These are phyloP conservation scores for Anorthoa munda DNA, from an alignment of 2,888 invertebrate species.

Conservation along the genomic window DNA sequence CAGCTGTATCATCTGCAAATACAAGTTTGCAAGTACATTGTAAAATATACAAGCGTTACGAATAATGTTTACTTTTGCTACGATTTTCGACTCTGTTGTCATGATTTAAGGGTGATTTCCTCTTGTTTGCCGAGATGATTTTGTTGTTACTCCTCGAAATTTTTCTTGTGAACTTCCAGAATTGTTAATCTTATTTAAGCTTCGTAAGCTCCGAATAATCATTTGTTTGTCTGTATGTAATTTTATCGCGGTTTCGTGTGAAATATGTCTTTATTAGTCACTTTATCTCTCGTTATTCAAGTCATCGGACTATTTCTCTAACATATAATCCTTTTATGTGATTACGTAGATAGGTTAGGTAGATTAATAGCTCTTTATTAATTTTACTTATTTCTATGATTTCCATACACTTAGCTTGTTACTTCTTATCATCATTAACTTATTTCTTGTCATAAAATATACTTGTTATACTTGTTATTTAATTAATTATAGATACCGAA, in stretches of 20 bases:
- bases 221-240: slow-evolving; percentile 61
- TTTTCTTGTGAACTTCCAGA: slow-evolving; percentile 68
- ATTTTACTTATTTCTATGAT: too few relatives aligned
- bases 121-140: slow-evolving; percentile 65
- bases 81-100: slow-evolving; percentile 73
- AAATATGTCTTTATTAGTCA: slow-evolving; percentile 58
- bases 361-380: too few relatives aligned
- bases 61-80: slow-evolving; percentile 75
- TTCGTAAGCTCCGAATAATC: slow-evolving; percentile 61
- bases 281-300: slow-evolving; percentile 14
- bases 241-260: slow-evolving; percentile 59
- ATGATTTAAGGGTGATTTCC: slow-evolving; percentile 71
- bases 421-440: too few relatives aligned
- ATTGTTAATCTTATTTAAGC: slow-evolving; percentile 70
- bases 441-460: too few relatives aligned
- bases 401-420: too few relatives aligned
- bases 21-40: slow-evolving; percentile 58
- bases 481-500: too few relatives aligned
- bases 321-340: neutral
- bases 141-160: slow-evolving; percentile 64
- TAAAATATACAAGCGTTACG: slow-evolving; percentile 72
- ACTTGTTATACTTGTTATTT: too few relatives aligned
- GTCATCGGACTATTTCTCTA: neutral
- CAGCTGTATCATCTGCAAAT: slow-evolving; percentile 22
- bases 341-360: neutral